These are phyloP conservation scores for Drosophila subpulchrella DNA, from an alignment of 1,140 invertebrate species.

Conservation along the genomic window DNA sequence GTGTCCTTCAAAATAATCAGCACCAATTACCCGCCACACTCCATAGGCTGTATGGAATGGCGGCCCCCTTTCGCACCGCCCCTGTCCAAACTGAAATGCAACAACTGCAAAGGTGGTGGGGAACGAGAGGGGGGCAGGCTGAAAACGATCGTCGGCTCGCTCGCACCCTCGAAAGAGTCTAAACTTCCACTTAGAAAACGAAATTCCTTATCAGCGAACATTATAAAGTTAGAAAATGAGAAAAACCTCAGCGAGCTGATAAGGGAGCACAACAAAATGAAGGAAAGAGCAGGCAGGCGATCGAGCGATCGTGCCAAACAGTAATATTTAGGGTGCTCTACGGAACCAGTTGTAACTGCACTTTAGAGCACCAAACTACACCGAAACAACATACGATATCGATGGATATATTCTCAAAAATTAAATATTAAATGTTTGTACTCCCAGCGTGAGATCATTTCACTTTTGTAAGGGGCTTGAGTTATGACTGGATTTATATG, in stretches of 20 bases:
- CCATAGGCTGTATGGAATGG: not conserved
- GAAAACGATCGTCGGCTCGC: conserved; percentile 1
- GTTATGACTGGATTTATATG: not conserved
- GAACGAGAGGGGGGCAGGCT: conserved; percentile 1
- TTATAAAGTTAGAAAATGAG: conserved; percentile 73
- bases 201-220: conserved; percentile 70
- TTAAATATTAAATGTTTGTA: not conserved
- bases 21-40: conserved; percentile 61
- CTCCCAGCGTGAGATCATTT: not conserved
- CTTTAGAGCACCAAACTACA: not conserved
- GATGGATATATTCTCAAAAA: not conserved
- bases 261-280: conserved; percentile 39
- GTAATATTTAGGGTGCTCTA: conserved; percentile 13
- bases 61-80: not conserved
- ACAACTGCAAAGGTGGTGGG: conserved; percentile 13
- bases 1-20: conserved; percentile 82
- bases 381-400: conserved; percentile 1
- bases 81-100: conserved; percentile 17
- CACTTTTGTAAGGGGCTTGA: not conserved
- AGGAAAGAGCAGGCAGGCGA: conserved; percentile 23
- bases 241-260: conserved; percentile 51
- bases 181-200: conserved; percentile 72
- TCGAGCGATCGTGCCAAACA: conserved; percentile 30
- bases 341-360: conserved; percentile 18
- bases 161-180: conserved; percentile 32